These are phyloP conservation scores for Podarcis cretensis DNA, from an alignment of 2,113 vertebrate genomes.

Conservation along the genomic window DNA sequence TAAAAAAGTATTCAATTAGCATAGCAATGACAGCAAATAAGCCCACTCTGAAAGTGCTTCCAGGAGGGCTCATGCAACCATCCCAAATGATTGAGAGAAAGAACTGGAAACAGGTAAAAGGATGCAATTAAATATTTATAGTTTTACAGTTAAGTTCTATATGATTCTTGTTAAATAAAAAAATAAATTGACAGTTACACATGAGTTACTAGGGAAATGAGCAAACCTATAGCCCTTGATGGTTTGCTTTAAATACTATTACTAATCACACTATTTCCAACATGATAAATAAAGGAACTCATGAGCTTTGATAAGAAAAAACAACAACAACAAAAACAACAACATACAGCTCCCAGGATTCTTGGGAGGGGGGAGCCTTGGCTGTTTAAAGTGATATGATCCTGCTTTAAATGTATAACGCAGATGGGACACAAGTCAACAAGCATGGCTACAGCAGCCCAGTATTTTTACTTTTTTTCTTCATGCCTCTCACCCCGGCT, in stretches of 20 bases:
- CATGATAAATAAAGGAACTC: slow-evolving; percentile 13
- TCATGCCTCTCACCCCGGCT: too few species aligned
- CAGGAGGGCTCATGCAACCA: neutral
- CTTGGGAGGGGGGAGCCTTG: too few species aligned
- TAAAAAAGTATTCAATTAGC: slow-evolving; percentile 58
- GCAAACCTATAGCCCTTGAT: neutral
- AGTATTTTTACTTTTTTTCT: too few species aligned
- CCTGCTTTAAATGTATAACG: too few species aligned
- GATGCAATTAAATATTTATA: neutral
- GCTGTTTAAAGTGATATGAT: too few species aligned
- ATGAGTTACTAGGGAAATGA: neutral
- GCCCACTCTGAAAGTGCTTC: slow-evolving; percentile 11
- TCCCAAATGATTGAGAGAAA: neutral
- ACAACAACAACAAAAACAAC: too few species aligned
- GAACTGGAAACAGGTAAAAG: neutral
- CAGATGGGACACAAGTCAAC: too few species aligned
- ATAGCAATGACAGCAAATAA: slow-evolving; percentile 57
- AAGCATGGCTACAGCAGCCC: too few species aligned
- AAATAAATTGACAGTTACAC: neutral
- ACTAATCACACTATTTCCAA: slow-evolving; percentile 30
- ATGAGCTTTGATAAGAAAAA: slow-evolving; percentile 29
- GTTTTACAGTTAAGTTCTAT: too few species aligned
- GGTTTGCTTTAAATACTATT: neutral
- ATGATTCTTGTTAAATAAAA: neutral
- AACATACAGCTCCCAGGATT: too few species aligned